phyloP scores from a whole-genome alignment of 2,888 invertebrate species.

The Ramazzottius varieornatus region DNA sequence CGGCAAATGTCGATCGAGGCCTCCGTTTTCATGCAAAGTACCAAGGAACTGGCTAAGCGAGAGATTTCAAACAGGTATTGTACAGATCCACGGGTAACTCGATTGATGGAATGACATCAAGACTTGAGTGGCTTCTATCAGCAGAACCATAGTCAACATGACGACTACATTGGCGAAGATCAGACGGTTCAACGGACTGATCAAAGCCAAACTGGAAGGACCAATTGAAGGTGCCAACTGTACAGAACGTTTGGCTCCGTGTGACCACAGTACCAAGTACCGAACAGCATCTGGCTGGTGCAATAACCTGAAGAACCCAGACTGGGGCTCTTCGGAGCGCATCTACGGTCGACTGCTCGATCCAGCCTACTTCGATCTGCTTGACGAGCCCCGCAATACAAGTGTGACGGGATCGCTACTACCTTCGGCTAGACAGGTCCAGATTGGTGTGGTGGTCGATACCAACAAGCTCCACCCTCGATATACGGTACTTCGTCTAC shows the following conservation, averaged over 20 bases:
- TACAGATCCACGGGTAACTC: not conserved
- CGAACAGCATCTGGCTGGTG: not conserved
- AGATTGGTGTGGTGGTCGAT: slow-evolving; percentile 4
- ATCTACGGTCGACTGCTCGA: not conserved
- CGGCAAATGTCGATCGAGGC: not conserved
- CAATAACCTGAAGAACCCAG: not conserved
- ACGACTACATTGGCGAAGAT: not conserved
- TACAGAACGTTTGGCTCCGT: not conserved
- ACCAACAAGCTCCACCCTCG: not conserved
- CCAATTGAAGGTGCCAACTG: not conserved
- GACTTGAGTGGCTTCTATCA: no score
- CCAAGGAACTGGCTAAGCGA: not conserved
- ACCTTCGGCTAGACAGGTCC: not conserved
- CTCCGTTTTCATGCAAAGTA: not conserved
- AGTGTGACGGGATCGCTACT: slow-evolving; percentile 1
- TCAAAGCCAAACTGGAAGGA: not conserved
- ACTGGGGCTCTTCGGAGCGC: not conserved
- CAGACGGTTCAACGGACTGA: not conserved
- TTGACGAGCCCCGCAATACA: slow-evolving; percentile 5
- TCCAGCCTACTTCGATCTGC: not conserved
- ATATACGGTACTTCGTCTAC: not conserved
- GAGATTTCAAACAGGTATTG: not conserved
- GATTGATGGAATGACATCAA: not conserved
- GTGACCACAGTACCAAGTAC: not conserved
- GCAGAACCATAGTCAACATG: not conserved